Base-by-base conservation (phyloP, 2,888 invertebrate species). In the Phanerotoma sp. region DNA sequence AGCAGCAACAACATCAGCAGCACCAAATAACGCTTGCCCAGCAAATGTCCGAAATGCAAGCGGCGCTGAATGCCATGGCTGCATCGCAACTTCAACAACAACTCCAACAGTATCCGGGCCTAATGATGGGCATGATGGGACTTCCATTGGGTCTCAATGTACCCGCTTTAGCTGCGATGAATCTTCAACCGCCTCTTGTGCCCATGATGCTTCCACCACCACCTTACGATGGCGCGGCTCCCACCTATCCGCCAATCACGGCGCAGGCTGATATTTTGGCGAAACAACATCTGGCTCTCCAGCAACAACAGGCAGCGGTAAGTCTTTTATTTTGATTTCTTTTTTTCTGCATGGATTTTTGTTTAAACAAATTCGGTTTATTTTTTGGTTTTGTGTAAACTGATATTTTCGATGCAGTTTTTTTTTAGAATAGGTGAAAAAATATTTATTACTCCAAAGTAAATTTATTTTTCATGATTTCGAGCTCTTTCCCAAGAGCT, bases 71-170 rank as follows among this genome's bases (percentile, higher is more conserved):
- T 69, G 89, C 89, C 64, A 87, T 93, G 79, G 82, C 82, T 5
- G 83, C 82, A 1, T 78, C 80, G 5, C 92, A 95, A 71, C 81
- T 91, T 49, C 91, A 91, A 75, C 85, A 91, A 60, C 89, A 89
- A 69, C 81, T 95, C 62, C 91, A 90, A 66, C 90, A 93, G 73
- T 86, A 94, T 71, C 94, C 93, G 72, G 93, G 94, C 42, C 86
- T 96, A 83, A 91, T 96, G 84, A 89, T 93, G 90, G 84, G 91
- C 77, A 89, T 91, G 68, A 85, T 91, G 81, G 90, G 89, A 3
- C 78, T 91, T 61, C 90, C 91, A 2, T 78, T 91, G 58, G 90
- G 90, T 13, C 79, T 92, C 60, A 91, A 91, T 74, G 83, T 89
- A 70, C 86, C 87, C 38, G 89, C 91, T 6, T 79, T 94, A 58